Evolutionary conservation across 2,113 vertebrate genomes (phyloP).

Genomic region (Philantomba maxwellii): DNA sequence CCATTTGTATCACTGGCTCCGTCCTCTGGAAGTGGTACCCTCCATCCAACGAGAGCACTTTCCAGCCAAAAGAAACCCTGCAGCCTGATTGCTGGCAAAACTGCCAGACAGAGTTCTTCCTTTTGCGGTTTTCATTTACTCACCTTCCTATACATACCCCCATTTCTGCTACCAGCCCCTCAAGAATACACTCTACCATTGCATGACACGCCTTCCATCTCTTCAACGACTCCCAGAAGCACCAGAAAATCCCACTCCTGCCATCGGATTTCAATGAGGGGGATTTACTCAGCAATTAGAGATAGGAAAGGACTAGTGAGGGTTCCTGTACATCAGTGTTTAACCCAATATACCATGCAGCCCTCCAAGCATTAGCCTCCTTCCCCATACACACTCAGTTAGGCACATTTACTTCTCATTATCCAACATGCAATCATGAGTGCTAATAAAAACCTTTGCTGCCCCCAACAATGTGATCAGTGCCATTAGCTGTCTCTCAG

Average conservation of each 20-base stretch:
- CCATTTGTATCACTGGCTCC: not conserved
- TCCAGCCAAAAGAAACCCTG: not conserved
- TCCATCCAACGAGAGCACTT: not conserved
- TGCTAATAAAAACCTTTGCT: slow-evolving; percentile 60
- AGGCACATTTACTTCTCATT: slow-evolving; percentile 66
- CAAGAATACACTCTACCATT: not conserved
- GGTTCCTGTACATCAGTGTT: not conserved
- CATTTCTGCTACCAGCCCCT: not conserved
- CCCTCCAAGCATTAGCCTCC: slow-evolving; percentile 54
- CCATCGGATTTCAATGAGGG: slow-evolving; percentile 42
- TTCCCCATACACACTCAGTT: slow-evolving; percentile 44
- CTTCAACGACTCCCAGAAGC: not conserved
- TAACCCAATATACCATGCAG: slow-evolving; percentile 38
- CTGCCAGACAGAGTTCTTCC: not conserved
- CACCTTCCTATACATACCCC: not conserved
- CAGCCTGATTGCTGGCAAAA: not conserved
- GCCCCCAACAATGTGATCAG: slow-evolving; percentile 60
- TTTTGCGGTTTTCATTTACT: not conserved
- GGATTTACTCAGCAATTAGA: slow-evolving; percentile 53
- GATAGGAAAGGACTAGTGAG: slow-evolving; percentile 37
- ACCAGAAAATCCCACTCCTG: slow-evolving; percentile 25
- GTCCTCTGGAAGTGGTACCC: not conserved
- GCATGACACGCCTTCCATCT: not conserved
- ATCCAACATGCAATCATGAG: slow-evolving; percentile 44
- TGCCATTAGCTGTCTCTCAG: slow-evolving; percentile 56